Percentiles rank a stretch among this genome's conserved stretches.
phyloP scores from a whole-genome alignment of 2,888 invertebrate species.

The Furcula furcula region DNA sequence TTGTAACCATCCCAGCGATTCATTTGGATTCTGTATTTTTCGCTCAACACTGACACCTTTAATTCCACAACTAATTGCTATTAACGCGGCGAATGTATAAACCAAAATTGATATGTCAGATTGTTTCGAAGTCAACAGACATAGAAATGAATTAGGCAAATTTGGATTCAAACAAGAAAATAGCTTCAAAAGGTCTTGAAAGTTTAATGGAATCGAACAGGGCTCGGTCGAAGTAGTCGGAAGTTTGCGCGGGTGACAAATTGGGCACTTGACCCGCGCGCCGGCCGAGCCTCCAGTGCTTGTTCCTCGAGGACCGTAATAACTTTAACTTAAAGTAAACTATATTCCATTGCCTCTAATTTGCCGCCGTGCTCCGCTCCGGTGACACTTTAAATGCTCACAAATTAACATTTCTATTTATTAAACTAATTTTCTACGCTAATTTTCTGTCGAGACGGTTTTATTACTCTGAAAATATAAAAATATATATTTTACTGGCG shows the following conservation, averaged over 20 bases:
- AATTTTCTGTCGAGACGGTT: constrained; percentile 14
- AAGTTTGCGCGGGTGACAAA: constrained; percentile 81
- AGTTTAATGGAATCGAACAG: constrained; percentile 82
- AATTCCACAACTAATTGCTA: too few species aligned
- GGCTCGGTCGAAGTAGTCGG: constrained; percentile 66
- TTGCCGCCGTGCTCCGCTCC: constrained; percentile 58
- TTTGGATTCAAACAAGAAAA: constrained; percentile 77
- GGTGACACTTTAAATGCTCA: constrained; percentile 58
- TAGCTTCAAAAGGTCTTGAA: constrained; percentile 79
- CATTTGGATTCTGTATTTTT: constrained; percentile 59
- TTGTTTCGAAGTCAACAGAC: constrained; percentile 30
- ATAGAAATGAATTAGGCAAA: constrained; percentile 72
- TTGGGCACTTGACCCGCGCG: constrained; percentile 80
- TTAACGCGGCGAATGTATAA: too few species aligned
- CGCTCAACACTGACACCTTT: too few species aligned
- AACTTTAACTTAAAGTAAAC: constrained; percentile 81
- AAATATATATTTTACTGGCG: too few species aligned
- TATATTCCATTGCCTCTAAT: constrained; percentile 80
- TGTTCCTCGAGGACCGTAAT: constrained; percentile 79
- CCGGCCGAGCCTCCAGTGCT: constrained; percentile 68
- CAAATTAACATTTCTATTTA: constrained; percentile 55
- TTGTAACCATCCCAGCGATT: constrained; percentile 70
- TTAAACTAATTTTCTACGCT: constrained; percentile 26
- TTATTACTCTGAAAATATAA: too few species aligned
- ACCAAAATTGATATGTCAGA: not conserved